Base-by-base conservation (phyloP, 2,797 vertebrate species). In the Girardinus metallicus region DNA sequence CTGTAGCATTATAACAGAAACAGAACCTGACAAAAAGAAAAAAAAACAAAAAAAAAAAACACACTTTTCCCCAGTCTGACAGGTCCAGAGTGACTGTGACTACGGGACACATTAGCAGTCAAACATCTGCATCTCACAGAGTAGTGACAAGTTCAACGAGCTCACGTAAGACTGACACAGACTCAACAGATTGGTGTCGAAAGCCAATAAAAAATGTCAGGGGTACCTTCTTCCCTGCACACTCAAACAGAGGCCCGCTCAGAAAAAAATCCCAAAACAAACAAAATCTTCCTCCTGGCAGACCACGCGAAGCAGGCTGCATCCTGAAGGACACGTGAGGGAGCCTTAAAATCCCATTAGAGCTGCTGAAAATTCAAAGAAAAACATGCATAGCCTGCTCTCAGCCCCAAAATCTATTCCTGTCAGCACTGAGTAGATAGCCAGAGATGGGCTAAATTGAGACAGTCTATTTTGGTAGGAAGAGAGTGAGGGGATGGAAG, bases 321-420 rank as follows among this genome's bases (percentile, higher is more conserved):
- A 86, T 87, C 84, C 85, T 91, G 87, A 89, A 57, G 75, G 90
- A 91, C 89, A 88, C 80, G 82, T 15, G 91, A 88, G 81, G 85
- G 83, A 88, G 82, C 79, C 85, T 84, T 90, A 89, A 90, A 92
- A 93, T 93, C 91, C 93, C 91, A 94, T 93, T 93, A 92, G 89
- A 79, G 90, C 60, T 78, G 76, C 89, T 92, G 83, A 88, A 86
- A 92, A 93, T 92, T 93, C 87, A 93, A 92, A 92, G 87, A 78
- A 84, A 88, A 83, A 88, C 88, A 79, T 76, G 85, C 83, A 79
- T 53, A 78, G 88, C 79, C 86, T 86, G 87, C 87, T 88, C 91
- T 90, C 83, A 84, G 85, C 77, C 87, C 87, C 82, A 76, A 87
- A 90, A 92, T 93, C 91, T 93, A 92, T 94, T 93, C 91, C 90